Conservation (phyloP, 2,113 vertebrate genomes). For the Aleadryas rufinucha region DNA sequence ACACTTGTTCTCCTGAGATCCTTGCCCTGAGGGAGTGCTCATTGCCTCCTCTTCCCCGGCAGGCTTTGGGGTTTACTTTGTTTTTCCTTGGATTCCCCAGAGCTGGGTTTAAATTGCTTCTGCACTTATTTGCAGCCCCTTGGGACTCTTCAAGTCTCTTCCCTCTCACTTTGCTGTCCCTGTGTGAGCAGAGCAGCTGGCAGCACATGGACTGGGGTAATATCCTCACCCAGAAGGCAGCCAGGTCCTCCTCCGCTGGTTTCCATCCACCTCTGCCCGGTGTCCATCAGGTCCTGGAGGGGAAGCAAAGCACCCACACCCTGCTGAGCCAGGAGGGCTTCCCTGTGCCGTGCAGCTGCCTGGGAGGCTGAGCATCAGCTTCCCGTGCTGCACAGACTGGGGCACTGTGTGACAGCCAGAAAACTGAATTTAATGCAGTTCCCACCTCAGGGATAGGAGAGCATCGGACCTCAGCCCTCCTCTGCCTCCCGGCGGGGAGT, state of each 20-base stretch:
- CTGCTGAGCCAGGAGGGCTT: not conserved
- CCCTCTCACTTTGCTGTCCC: not conserved
- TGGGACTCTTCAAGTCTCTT: not conserved
- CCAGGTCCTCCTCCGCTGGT: not conserved
- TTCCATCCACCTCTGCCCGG: not conserved
- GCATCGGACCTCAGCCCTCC: not conserved
- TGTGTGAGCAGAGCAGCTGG: not conserved
- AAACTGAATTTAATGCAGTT: not conserved
- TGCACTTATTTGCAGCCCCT: not conserved
- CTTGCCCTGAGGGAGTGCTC: not conserved
- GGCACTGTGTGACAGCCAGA: not conserved
- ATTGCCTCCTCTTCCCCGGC: not conserved
- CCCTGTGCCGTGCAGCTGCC: not conserved
- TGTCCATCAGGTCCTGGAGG: not conserved
- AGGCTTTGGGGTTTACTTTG: not conserved
- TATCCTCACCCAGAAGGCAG: not conserved
- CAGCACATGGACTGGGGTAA: fast-evolving
- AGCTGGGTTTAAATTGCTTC: not conserved
- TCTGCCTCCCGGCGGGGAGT: fast-evolving
- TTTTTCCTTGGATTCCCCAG: not conserved
- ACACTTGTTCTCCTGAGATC: not conserved
- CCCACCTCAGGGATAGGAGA: not conserved
- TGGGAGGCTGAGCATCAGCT: not conserved
- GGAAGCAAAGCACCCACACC: not conserved
- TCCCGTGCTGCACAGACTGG: fast-evolving